A percentile compares a stretch with the other conserved stretches of the same genome.
phyloP scores from a whole-genome alignment of 30 jellyfish, hydroid and myxozoan genomes.

The Rhopilema esculentum region DNA sequence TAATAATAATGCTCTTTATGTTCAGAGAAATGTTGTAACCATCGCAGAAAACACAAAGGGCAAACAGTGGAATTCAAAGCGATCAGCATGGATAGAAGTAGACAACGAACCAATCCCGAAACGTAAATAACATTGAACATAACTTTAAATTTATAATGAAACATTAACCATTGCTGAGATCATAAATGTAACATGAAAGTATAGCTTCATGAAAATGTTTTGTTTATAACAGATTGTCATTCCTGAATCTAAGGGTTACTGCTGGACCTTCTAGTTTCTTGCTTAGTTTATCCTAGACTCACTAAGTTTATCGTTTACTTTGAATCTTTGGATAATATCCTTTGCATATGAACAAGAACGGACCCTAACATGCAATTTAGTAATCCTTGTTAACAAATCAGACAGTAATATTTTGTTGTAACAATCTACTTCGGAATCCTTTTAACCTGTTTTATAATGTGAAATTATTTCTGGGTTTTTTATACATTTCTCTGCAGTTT shows the following conservation, averaged over 20 bases:
- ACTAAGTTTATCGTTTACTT: background rate
- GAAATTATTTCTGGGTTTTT: no score
- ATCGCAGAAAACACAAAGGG: no score
- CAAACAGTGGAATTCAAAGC: slow-evolving; percentile 43
- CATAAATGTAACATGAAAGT: no score
- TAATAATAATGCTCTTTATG: background rate
- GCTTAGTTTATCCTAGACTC: background rate
- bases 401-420: background rate
- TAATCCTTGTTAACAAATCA: background rate
- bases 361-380: slow-evolving; percentile 10
- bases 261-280: background rate
- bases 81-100: slow-evolving; percentile 7
- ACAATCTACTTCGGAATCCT: slow-evolving; percentile 8
- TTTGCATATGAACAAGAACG: slow-evolving; percentile 35
- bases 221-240: no score
- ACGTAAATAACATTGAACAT: no score
- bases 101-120: no score
- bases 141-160: no score
- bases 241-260: slow-evolving; percentile 35
- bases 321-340: slow-evolving; percentile 12
- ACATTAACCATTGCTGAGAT: no score
- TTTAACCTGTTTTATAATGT: slow-evolving; percentile 11
- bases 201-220: no score
- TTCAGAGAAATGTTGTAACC: no score
- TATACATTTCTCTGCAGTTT: no score